Evolutionary conservation across 1,140 invertebrate species (phyloP).

Genomic region (Drosophila murphyi): DNA sequence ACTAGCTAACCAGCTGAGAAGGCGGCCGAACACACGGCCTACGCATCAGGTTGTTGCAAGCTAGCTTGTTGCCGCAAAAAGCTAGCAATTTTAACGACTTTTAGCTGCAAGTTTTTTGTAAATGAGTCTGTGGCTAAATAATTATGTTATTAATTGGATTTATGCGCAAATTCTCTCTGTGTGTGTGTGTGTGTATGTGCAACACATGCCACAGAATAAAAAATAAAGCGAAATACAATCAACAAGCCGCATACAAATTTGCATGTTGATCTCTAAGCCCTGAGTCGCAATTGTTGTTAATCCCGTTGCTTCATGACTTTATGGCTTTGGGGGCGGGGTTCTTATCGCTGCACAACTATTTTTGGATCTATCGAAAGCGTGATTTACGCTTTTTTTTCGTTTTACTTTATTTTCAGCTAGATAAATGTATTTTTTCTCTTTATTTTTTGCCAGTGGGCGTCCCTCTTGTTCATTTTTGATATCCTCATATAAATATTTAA

Average conservation of each 20-base stretch:
- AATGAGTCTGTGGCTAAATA: slow-evolving; percentile 64
- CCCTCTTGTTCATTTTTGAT: slow-evolving; percentile 48
- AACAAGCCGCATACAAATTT: slow-evolving; percentile 46
- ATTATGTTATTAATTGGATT: slow-evolving; percentile 83
- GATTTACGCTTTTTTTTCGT: slow-evolving; percentile 70
- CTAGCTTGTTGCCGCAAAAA: slow-evolving; percentile 9
- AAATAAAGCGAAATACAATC: not conserved
- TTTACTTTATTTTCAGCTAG: slow-evolving; percentile 27
- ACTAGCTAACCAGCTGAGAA: slow-evolving; percentile 56
- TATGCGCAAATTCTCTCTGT: slow-evolving; percentile 45
- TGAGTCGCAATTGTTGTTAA: slow-evolving; percentile 21
- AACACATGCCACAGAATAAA: slow-evolving; percentile 43
- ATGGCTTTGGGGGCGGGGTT: slow-evolving; percentile 30
- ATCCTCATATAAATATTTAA: slow-evolving; percentile 66
- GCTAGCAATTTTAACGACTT: slow-evolving; percentile 29
- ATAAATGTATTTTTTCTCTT: slow-evolving; percentile 9
- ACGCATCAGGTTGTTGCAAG: slow-evolving; percentile 46
- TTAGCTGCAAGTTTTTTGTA: slow-evolving; percentile 52
- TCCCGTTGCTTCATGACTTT: slow-evolving; percentile 9
- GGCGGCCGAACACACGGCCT: slow-evolving; percentile 29
- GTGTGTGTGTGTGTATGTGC: slow-evolving; percentile 28
- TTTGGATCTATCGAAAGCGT: slow-evolving; percentile 78
- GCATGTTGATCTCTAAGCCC: slow-evolving; percentile 39
- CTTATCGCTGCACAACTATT: slow-evolving; percentile 70
- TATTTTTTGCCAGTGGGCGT: slow-evolving; percentile 63